These are phyloP conservation scores for Nymphalis c-album DNA, from an alignment of 2,888 invertebrate genomes.

Conservation along the genomic window DNA sequence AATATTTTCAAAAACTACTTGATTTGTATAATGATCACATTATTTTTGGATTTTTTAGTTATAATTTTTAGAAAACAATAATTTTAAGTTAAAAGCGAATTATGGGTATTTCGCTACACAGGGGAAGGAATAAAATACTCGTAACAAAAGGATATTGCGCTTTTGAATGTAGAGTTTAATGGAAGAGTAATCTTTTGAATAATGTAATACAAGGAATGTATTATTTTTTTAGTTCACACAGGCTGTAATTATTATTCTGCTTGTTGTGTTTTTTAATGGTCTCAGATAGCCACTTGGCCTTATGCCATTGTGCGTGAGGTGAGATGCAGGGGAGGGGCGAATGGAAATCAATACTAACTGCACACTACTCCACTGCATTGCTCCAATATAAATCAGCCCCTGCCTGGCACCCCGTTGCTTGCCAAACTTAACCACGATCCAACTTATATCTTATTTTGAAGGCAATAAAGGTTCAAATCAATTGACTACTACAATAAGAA, in stretches of 20 bases:
- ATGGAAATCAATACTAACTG: slow-evolving; percentile 82
- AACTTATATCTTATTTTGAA: slow-evolving; percentile 47
- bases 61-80: too few relatives aligned
- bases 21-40: too few relatives aligned
- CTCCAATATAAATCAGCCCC: slow-evolving; percentile 80
- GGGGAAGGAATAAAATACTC: too few relatives aligned
- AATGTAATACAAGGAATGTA: slow-evolving; percentile 1
- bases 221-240: not conserved
- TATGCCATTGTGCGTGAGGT: slow-evolving; percentile 77
- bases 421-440: slow-evolving; percentile 56
- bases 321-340: slow-evolving; percentile 68
- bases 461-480: slow-evolving; percentile 41
- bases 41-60: too few relatives aligned
- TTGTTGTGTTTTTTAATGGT: slow-evolving; percentile 39
- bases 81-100: too few relatives aligned
- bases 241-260: slow-evolving; percentile 13
- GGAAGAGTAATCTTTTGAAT: slow-evolving; percentile 2
- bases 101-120: too few relatives aligned
- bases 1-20: too few relatives aligned
- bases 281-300: slow-evolving; percentile 58
- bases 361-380: slow-evolving; percentile 79
- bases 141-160: not conserved
- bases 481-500: slow-evolving; percentile 44
- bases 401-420: slow-evolving; percentile 66
- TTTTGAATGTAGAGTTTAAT: not conserved